These are phyloP conservation scores for Psilopogon haemacephalus DNA, from an alignment of 2,113 vertebrate genomes.

Conservation along the genomic window DNA sequence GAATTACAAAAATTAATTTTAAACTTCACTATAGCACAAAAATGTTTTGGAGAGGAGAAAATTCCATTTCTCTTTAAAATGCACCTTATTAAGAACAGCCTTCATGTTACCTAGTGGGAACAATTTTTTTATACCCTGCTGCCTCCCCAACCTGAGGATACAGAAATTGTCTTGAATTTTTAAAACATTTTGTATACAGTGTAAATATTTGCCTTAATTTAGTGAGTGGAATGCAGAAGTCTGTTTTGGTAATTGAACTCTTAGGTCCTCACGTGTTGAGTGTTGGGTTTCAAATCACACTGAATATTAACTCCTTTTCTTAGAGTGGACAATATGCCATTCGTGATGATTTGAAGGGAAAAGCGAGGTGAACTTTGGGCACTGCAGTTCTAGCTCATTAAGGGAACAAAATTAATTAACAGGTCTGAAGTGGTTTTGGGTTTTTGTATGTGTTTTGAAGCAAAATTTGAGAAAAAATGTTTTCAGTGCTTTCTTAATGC, in stretches of 20 bases:
- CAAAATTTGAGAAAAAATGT: not conserved
- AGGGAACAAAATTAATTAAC: not conserved
- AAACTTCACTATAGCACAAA: not conserved
- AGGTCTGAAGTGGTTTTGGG: not conserved
- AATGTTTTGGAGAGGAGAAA: not conserved
- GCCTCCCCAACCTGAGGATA: not conserved
- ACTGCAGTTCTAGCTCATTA: not conserved
- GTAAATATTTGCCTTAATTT: not conserved
- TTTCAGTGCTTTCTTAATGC: not conserved
- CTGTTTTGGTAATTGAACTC: not conserved
- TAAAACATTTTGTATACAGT: not conserved
- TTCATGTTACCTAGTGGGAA: not conserved
- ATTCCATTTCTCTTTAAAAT: too few species aligned
- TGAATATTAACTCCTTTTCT: not conserved
- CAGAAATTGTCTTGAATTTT: not conserved
- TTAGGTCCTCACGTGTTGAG: not conserved
- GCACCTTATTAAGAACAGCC: not conserved
- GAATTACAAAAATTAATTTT: not conserved
- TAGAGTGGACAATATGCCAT: accelerated
- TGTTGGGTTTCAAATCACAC: not conserved
- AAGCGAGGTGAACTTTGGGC: not conserved
- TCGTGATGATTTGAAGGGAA: not conserved
- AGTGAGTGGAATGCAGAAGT: not conserved
- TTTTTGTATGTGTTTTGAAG: not conserved
- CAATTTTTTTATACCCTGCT: not conserved